These are phyloP conservation scores for Drosophila paramelanica DNA, from an alignment of 2,888 invertebrate genomes.

Conservation along the genomic window DNA sequence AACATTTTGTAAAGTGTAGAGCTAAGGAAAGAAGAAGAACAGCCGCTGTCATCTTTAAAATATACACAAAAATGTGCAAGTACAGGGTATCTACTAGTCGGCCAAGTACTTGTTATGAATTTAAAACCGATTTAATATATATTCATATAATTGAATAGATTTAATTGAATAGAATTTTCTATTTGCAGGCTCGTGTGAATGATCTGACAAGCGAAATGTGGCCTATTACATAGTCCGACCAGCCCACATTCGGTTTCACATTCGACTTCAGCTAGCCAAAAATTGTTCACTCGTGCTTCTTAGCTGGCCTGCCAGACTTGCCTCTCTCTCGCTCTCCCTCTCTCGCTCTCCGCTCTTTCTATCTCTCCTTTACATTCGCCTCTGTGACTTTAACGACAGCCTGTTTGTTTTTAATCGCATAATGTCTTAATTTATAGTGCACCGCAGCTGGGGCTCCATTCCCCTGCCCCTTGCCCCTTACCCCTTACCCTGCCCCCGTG, in stretches of 20 bases:
- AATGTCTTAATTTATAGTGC: conserved; percentile 84
- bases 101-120: no score
- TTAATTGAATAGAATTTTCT: neutral
- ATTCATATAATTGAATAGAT: neutral
- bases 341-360: neutral
- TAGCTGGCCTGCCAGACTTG: neutral
- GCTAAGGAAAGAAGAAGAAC: no score
- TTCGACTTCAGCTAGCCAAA: conserved; percentile 37
- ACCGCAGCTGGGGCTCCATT: conserved; percentile 34
- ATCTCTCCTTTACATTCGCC: conserved; percentile 12
- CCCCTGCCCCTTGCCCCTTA: neutral
- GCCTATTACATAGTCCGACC: conserved; percentile 15
- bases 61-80: no score
- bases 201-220: conserved; percentile 7
- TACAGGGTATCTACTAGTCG: no score
- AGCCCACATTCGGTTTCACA: conserved; percentile 13
- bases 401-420: conserved; percentile 83
- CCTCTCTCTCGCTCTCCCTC: neutral
- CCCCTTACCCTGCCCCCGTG: conserved; percentile 1
- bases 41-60: no score
- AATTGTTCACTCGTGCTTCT: conserved; percentile 23
- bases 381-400: conserved; percentile 71
- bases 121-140: neutral
- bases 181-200: conserved; percentile 20
- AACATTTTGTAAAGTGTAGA: no score